These are phyloP conservation scores for Drosophila repletoides DNA, from an alignment of 1,140 invertebrate genomes.

Conservation along the genomic window DNA sequence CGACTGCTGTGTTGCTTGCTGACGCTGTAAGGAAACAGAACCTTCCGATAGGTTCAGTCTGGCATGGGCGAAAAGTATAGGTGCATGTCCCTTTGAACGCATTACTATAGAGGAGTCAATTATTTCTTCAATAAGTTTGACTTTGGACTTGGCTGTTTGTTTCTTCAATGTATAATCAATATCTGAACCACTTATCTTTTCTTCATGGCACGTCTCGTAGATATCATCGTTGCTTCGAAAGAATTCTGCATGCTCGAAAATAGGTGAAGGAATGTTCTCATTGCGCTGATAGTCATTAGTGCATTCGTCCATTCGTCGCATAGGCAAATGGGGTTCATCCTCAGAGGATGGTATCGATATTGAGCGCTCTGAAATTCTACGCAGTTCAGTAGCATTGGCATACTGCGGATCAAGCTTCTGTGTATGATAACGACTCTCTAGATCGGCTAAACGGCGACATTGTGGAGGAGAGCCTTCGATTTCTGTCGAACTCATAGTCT, in stretches of 20 bases:
- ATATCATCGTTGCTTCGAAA: constrained; percentile 85
- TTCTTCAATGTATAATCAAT: constrained; percentile 80
- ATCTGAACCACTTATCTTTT: constrained; percentile 70
- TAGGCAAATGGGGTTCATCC: constrained; percentile 84
- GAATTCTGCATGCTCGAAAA: constrained; percentile 85
- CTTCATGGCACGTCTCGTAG: constrained; percentile 80
- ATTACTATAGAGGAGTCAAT: constrained; percentile 81
- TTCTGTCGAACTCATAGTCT: constrained; percentile 89
- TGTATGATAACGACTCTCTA: constrained; percentile 85
- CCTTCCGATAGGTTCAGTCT: constrained; percentile 91
- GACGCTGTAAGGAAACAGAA: constrained; percentile 88
- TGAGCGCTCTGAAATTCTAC: constrained; percentile 87
- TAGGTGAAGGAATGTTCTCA: constrained; percentile 85
- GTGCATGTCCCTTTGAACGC: constrained; percentile 87
- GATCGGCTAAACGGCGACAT: constrained; percentile 84
- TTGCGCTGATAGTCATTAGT: constrained; percentile 85
- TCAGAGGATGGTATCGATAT: constrained; percentile 88
- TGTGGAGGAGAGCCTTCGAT: constrained; percentile 88
- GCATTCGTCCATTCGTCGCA: constrained; percentile 74
- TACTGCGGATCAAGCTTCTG: constrained; percentile 85
- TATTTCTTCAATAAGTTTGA: constrained; percentile 79
- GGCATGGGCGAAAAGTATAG: constrained; percentile 90
- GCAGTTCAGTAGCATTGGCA: constrained; percentile 85
- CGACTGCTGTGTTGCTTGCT: constrained; percentile 87
- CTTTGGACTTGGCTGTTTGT: constrained; percentile 76